A percentile compares a stretch with the other conserved stretches of the same genome.
These are phyloP conservation scores for Trachops cirrhosus DNA, from an alignment of 2,797 vertebrate genomes.

Conservation along the genomic window DNA sequence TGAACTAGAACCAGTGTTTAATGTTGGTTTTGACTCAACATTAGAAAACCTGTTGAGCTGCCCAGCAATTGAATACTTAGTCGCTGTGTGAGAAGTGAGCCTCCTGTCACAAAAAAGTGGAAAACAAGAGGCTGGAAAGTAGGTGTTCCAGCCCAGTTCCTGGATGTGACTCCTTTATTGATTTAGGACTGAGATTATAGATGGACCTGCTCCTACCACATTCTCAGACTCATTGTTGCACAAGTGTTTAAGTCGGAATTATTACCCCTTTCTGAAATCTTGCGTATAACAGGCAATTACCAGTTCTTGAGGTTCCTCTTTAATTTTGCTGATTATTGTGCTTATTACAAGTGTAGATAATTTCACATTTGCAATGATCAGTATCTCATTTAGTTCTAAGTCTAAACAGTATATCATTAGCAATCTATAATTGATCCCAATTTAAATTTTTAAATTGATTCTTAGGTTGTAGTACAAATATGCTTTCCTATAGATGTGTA, in stretches of 20 bases:
- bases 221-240: background rate
- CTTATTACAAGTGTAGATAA: background rate
- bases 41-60: background rate
- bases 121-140: background rate
- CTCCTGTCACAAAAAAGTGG: background rate
- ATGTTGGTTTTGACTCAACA: background rate
- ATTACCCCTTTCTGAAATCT: background rate
- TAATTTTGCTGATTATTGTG: background rate
- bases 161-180: background rate
- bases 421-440: background rate
- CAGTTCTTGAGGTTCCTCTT: background rate
- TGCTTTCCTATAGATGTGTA: background rate
- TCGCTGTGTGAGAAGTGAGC: background rate
- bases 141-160: background rate
- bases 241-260: background rate
- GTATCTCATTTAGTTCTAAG: background rate
- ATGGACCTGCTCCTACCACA: background rate
- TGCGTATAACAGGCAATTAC: background rate
- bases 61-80: background rate
- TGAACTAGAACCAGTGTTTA: background rate
- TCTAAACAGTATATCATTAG: background rate
- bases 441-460: constrained; percentile 17
- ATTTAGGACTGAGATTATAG: background rate
- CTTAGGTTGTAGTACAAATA: background rate
- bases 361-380: background rate